Conservation (phyloP, 2,888 invertebrate species). For the Gonocerus acuteangulatus region DNA sequence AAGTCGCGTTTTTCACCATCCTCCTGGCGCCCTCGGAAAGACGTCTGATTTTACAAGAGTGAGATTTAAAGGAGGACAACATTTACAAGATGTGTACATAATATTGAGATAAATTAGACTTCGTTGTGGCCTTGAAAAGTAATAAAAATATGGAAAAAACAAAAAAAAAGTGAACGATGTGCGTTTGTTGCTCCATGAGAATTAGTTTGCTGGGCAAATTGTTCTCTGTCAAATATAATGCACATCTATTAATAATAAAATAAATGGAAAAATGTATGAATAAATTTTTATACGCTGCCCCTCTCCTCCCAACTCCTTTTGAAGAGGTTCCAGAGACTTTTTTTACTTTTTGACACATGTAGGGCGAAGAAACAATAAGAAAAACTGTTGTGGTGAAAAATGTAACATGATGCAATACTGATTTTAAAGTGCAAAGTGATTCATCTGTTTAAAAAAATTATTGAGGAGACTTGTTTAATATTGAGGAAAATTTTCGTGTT, state of each 20-base stretch:
- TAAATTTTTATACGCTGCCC: constrained; percentile 25
- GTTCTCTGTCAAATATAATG: constrained; percentile 5
- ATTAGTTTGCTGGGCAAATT: constrained; percentile 33
- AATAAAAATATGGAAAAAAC: constrained; percentile 15
- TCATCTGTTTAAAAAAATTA: constrained; percentile 13
- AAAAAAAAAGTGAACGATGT: constrained; percentile 13
- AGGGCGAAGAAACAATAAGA: constrained; percentile 16
- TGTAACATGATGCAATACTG: constrained; percentile 24
- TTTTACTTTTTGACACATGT: constrained; percentile 19
- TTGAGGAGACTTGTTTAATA: constrained; percentile 26
- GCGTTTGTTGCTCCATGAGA: constrained; percentile 16
- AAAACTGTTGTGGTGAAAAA: constrained; percentile 20
- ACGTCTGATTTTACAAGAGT: constrained; percentile 4
- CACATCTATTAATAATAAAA: constrained; percentile 23
- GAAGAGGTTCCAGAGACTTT: constrained; percentile 14
- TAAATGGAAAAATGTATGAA: constrained; percentile 20
- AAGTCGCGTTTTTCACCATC: constrained; percentile 22
- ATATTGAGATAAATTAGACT: constrained; percentile 22
- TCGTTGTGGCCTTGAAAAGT: constrained; percentile 33
- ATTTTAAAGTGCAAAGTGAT: constrained; percentile 19
- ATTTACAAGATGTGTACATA: constrained; percentile 22
- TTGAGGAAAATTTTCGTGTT: constrained; percentile 1
- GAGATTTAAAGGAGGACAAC: constrained; percentile 18
- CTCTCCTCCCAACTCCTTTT: constrained; percentile 10
- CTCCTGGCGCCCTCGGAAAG: constrained; percentile 8